Conservation (phyloP, 2,888 invertebrate species). For the Desoria tigrina region DNA sequence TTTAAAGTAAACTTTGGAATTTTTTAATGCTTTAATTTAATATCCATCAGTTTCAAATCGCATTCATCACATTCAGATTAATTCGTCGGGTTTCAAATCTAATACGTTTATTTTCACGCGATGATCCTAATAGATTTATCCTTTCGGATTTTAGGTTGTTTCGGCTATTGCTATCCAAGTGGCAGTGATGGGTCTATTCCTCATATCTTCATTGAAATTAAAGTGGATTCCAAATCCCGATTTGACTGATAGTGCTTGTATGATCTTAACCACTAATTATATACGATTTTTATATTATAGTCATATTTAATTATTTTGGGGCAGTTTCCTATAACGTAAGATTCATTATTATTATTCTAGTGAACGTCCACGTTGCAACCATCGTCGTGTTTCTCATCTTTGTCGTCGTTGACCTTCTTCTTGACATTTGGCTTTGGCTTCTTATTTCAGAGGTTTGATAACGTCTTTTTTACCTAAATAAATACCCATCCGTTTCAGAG, state of each 20-base stretch:
- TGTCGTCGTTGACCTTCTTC: constrained; percentile 6
- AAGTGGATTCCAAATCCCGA: background rate
- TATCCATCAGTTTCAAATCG: too few species aligned
- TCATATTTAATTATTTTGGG: background rate
- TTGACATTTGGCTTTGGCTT: constrained; percentile 17
- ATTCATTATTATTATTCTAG: background rate
- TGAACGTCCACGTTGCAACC: background rate
- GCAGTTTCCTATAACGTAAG: background rate
- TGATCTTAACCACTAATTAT: background rate
- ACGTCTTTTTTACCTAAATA: too few species aligned
- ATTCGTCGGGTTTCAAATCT: too few species aligned
- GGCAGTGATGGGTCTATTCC: background rate
- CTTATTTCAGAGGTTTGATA: constrained; percentile 3
- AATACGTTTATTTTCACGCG: too few species aligned
- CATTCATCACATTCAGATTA: too few species aligned
- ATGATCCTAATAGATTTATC: too few species aligned
- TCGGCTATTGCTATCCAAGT: constrained; percentile 2
- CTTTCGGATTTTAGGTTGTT: background rate
- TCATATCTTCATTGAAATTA: background rate
- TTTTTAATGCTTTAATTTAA: too few species aligned
- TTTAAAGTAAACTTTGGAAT: too few species aligned
- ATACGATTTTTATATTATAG: background rate
- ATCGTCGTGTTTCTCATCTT: background rate
- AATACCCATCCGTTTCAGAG: too few species aligned
- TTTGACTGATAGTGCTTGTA: background rate